Evolutionary conservation across 2,113 vertebrate species (phyloP), one percentile per base, ranked within the genome.

Genomic region (Charina bottae): DNA sequence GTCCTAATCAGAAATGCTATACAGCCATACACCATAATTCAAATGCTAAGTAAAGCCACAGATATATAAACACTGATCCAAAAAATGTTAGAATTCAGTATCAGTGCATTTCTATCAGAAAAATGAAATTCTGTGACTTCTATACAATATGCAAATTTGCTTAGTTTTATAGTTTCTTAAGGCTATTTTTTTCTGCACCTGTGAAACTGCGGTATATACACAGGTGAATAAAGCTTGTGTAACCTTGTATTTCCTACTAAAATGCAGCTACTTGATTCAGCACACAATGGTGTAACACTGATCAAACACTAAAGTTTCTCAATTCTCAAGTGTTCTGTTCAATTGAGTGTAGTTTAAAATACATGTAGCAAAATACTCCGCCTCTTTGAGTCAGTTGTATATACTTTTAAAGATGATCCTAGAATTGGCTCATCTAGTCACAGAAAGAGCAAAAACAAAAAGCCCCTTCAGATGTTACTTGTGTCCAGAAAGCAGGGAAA

Each of bases 271-370:
- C 7, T 17, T 42, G 72, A 42, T 42, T 78, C 17, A 42, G 2
- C 33, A 49, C 17, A 93, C 21, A 9, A 3, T 72, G 26, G 11
- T 24, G 3, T 93, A n/a, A 56, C 21, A 49, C 3, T 72, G 49
- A 33, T 46, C 4, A 59, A 58, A n/a, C 28, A 59, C 55, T 46
- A 89, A 84, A 92, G 12, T 33, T 72, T 6, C 89, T 93, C 62
- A 90, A 26, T 90, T 92, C 86, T 96, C 90, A 94, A 90, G 90
- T 88, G 78, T 46, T 72, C 85, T 93, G 42, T 33, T 56, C 6
- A 46, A 88, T 3, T 58, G 87, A 89, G 21, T 92, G 87, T 28
- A 85, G 42, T 87, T 78, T 58, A 28, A 87, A 78, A 64, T 19
- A 24, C 68, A 55, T 37, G 1, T 87, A 68, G n/a, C 24, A 83